These are phyloP conservation scores for Shargacucullia verbasci DNA, from an alignment of 2,888 invertebrate species.

Conservation along the genomic window DNA sequence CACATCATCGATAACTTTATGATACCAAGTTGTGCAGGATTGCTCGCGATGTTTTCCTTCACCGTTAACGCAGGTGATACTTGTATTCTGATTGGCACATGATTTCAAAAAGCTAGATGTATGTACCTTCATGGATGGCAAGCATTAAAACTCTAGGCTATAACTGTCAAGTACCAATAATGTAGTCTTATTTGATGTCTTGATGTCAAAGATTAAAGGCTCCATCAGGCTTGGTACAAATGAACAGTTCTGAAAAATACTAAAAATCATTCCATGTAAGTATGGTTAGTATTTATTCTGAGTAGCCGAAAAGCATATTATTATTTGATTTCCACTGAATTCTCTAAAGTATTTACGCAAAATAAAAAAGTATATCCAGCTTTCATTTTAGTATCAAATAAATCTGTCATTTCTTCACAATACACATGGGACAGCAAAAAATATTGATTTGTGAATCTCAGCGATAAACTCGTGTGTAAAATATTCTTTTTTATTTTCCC, in stretches of 20 bases:
- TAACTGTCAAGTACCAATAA: no score
- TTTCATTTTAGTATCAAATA: slow-evolving; percentile 50
- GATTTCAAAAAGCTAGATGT: no score
- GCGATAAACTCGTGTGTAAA: slow-evolving; percentile 23
- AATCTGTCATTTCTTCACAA: slow-evolving; percentile 53
- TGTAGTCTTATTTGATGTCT: no score
- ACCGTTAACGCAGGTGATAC: no score
- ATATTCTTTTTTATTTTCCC: slow-evolving; percentile 29
- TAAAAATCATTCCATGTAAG: neutral
- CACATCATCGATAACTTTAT: no score
- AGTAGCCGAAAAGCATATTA: slow-evolving; percentile 20
- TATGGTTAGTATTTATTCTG: neutral
- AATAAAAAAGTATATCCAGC: slow-evolving; percentile 35
- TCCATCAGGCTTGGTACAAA: no score
- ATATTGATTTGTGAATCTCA: slow-evolving; percentile 45
- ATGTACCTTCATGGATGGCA: no score
- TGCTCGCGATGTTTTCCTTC: no score
- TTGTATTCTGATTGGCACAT: no score
- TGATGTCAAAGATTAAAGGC: no score
- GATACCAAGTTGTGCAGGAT: no score
- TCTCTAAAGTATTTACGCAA: slow-evolving; percentile 20
- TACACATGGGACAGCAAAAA: slow-evolving; percentile 53
- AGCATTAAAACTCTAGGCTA: no score
- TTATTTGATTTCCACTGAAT: slow-evolving; percentile 33
- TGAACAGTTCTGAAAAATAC: neutral